These are phyloP conservation scores for Pangasianodon hypophthalmus DNA, from an alignment of 2,113 vertebrate species.

Conservation along the genomic window DNA sequence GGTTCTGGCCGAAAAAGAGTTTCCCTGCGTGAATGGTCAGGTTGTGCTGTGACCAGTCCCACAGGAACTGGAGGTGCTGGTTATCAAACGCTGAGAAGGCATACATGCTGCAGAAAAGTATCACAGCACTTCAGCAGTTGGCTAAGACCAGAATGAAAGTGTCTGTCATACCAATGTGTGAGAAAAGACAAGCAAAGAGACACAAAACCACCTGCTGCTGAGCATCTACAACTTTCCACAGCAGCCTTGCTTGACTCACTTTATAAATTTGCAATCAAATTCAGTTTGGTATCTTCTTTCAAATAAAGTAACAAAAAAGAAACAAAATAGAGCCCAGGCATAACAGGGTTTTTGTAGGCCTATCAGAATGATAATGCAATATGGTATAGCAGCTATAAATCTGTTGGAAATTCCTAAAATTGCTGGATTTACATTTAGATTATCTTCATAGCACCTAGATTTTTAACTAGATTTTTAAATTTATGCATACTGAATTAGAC, in stretches of 20 bases:
- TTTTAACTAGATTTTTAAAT: neutral
- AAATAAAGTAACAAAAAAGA: neutral
- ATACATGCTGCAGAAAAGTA: constrained; percentile 77
- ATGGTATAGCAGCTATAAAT: neutral
- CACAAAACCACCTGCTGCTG: constrained; percentile 3
- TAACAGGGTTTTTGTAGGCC: neutral
- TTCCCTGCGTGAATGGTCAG: constrained; percentile 89
- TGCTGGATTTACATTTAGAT: neutral
- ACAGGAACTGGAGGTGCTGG: constrained; percentile 94
- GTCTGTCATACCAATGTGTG: neutral
- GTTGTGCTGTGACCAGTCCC: constrained; percentile 98
- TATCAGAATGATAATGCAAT: neutral
- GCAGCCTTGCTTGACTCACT: neutral
- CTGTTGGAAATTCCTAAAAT: neutral
- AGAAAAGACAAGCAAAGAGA: neutral
- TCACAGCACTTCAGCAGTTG: neutral
- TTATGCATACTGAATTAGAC: neutral
- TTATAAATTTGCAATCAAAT: neutral
- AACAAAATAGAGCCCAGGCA: neutral
- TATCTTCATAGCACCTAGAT: neutral
- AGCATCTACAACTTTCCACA: neutral
- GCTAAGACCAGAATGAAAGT: neutral
- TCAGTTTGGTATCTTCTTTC: neutral
- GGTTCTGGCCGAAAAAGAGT: constrained; percentile 91
- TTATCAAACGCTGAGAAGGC: constrained; percentile 94